A percentile compares a stretch with the other conserved stretches of the same genome.
These are phyloP conservation scores for Artibeus lituratus DNA, from an alignment of 2,797 vertebrate species.

Conservation along the genomic window DNA sequence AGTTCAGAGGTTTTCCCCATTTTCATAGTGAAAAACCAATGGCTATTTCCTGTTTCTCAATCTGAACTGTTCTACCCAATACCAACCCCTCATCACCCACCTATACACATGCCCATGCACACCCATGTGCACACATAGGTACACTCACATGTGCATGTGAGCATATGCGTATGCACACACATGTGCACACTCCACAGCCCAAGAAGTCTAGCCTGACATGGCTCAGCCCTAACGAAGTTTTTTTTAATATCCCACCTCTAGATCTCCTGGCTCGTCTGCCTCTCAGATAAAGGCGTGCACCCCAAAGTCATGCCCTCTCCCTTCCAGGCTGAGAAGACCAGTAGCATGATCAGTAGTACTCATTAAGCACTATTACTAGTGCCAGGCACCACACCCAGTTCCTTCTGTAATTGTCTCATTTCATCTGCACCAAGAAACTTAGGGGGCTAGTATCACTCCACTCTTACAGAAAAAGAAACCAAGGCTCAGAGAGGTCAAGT, in stretches of 20 bases:
- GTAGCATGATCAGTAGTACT: not conserved
- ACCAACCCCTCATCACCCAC: not conserved
- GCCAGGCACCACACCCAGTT: rapidly evolving
- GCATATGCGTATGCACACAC: not conserved
- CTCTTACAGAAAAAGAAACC: not conserved
- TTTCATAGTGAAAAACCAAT: not conserved
- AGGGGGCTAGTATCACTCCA: not conserved
- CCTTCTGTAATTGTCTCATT: not conserved
- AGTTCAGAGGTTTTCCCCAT: not conserved
- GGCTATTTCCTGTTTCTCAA: not conserved
- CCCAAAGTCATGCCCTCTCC: not conserved
- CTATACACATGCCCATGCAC: too few species aligned
- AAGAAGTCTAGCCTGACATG: not conserved
- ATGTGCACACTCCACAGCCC: rapidly evolving
- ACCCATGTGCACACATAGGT: not conserved
- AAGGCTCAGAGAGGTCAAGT: not conserved
- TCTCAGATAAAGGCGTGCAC: not conserved
- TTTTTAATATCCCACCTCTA: not conserved
- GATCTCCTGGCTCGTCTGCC: not conserved
- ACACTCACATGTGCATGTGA: not conserved
- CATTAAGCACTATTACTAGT: not conserved
- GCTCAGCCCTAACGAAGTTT: not conserved
- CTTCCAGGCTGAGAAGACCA: not conserved
- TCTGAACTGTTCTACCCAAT: not conserved
- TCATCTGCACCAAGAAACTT: not conserved